A percentile compares a stretch with the other conserved stretches of the same genome.
These are phyloP conservation scores for Hypomesus transpacificus DNA, from an alignment of 2,113 vertebrate genomes.

Conservation along the genomic window DNA sequence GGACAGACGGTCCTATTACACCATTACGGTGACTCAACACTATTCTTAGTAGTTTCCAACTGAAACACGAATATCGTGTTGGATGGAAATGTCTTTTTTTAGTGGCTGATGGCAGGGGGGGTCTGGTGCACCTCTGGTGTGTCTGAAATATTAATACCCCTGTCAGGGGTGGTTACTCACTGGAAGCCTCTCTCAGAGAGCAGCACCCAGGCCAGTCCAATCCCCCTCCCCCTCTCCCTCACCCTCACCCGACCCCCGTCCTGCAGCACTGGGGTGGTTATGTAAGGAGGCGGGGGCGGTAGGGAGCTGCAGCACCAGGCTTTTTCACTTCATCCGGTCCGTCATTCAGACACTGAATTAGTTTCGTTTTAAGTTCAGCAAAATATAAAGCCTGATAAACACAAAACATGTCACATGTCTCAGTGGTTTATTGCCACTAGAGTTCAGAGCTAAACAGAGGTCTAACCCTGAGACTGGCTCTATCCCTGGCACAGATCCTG, in stretches of 20 bases:
- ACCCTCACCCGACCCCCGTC: conserved; percentile 39
- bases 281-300: too few relatives aligned
- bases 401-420: too few relatives aligned
- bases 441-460: too few relatives aligned
- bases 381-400: too few relatives aligned
- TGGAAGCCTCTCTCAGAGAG: conserved; percentile 25
- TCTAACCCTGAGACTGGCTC: too few relatives aligned
- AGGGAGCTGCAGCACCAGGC: too few relatives aligned
- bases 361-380: too few relatives aligned
- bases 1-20: background rate
- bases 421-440: too few relatives aligned
- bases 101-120: conserved; percentile 25
- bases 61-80: conserved; percentile 1
- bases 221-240: conserved; percentile 35
- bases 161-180: conserved; percentile 57
- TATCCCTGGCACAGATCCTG: too few relatives aligned
- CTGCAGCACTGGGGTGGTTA: conserved; percentile 6
- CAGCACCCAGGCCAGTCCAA: conserved; percentile 4
- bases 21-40: conserved; percentile 9
- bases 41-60: conserved; percentile 1
- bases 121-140: conserved; percentile 34
- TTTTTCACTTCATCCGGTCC: too few relatives aligned
- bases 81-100: conserved; percentile 18
- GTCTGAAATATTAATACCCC: conserved; percentile 60
- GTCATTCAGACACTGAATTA: conserved; percentile 17